Percentiles rank a stretch among this genome's conserved stretches.
Conservation (phyloP, 2,797 vertebrate species). For the Carcharodon carcharias region DNA sequence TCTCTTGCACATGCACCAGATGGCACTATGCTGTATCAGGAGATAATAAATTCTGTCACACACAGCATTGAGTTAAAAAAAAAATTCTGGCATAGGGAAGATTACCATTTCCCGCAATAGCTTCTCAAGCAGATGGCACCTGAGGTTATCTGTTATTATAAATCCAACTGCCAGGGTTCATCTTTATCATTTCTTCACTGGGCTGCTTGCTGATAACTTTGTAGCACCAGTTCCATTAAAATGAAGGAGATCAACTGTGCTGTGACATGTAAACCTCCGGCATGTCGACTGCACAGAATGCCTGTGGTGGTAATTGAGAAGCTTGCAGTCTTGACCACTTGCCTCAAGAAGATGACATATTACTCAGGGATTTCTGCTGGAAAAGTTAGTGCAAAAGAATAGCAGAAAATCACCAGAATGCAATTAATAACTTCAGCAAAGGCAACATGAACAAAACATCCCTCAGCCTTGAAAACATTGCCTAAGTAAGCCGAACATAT, state of each 20-base stretch:
- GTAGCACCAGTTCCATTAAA: background rate
- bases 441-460: background rate
- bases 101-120: slow-evolving; percentile 5
- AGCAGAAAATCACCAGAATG: background rate
- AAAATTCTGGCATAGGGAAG: slow-evolving; percentile 2
- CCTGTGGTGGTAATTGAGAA: background rate
- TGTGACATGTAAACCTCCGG: background rate
- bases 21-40: background rate
- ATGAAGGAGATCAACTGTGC: background rate
- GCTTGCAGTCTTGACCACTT: background rate
- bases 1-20: background rate
- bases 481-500: background rate
- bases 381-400: background rate
- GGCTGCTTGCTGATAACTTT: background rate
- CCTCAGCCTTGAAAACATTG: background rate
- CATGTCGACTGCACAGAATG: background rate
- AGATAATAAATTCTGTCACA: slow-evolving; percentile 18
- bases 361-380: background rate
- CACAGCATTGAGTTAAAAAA: background rate
- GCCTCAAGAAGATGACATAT: background rate
- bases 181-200: background rate
- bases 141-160: slow-evolving; percentile 25
- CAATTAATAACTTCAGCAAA: background rate
- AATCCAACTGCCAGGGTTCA: background rate
- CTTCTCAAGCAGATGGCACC: slow-evolving; percentile 28